Percentiles rank a stretch among this genome's conserved stretches.
These are phyloP conservation scores for Epicauta chinensis DNA, from an alignment of 1,140 invertebrate genomes.

Conservation along the genomic window DNA sequence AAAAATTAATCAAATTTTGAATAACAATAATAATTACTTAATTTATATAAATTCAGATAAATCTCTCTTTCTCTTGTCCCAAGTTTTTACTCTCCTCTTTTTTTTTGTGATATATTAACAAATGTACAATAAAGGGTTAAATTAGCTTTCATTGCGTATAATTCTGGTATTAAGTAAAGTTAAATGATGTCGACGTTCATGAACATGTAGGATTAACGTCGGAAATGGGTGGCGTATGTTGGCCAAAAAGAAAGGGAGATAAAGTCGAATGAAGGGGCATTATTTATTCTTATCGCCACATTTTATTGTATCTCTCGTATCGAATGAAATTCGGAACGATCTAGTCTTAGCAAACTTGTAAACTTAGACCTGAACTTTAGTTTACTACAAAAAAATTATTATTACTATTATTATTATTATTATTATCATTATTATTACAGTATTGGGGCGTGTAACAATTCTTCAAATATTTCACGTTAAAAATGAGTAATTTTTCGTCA, in stretches of 20 bases:
- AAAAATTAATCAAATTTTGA: too few species aligned
- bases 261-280: conserved; percentile 30
- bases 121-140: too few species aligned
- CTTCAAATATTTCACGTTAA: too few species aligned
- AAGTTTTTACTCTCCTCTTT: too few species aligned
- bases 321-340: conserved; percentile 32
- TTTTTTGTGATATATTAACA: too few species aligned
- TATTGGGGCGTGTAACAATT: too few species aligned
- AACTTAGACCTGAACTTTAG: conserved; percentile 26
- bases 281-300: conserved; percentile 36
- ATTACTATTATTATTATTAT: too few species aligned
- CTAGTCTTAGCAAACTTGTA: conserved; percentile 22
- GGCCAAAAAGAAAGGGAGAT: conserved; percentile 29
- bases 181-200: conserved; percentile 32
- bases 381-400: too few species aligned
- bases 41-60: too few species aligned
- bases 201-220: conserved; percentile 33
- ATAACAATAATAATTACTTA: too few species aligned
- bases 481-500: conserved; percentile 3
- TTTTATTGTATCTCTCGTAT: conserved; percentile 23
- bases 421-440: too few species aligned
- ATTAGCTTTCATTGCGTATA: conserved; percentile 5
- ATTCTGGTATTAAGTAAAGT: conserved; percentile 27
- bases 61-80: too few species aligned
- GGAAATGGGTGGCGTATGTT: conserved; percentile 32